Conservation (phyloP, 1,140 invertebrate species). For the Caenorhabditis inopinata region DNA sequence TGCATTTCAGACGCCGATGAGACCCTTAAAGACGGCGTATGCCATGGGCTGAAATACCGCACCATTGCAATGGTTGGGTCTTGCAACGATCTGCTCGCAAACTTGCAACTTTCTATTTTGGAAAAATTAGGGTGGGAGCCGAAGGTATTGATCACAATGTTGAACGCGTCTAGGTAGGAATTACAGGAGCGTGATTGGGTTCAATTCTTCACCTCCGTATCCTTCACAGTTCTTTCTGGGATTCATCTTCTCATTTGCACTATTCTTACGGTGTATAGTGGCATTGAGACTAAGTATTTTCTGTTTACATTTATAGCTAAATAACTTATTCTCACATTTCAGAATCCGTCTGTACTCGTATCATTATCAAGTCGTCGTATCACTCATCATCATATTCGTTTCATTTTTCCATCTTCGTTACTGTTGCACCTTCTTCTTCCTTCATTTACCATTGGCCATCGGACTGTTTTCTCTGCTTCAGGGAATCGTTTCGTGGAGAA, state of each 20-base stretch:
- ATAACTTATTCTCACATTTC: neutral
- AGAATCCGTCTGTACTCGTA: slow-evolving; percentile 39
- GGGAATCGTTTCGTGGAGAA: slow-evolving; percentile 29
- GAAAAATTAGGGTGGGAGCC: slow-evolving; percentile 34
- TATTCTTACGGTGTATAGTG: slow-evolving; percentile 35
- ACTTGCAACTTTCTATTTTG: slow-evolving; percentile 25
- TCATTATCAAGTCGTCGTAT: slow-evolving; percentile 29
- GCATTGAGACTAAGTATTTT: slow-evolving; percentile 34
- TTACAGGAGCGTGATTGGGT: slow-evolving; percentile 34
- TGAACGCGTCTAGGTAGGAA: too few species aligned
- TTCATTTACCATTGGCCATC: slow-evolving; percentile 16
- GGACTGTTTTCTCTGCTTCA: slow-evolving; percentile 20
- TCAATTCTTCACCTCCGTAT: slow-evolving; percentile 23
- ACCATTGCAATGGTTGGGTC: slow-evolving; percentile 34
- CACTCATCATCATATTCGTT: neutral
- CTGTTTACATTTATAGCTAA: neutral
- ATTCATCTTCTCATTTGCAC: slow-evolving; percentile 15
- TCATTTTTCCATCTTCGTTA: slow-evolving; percentile 35
- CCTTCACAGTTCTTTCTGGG: neutral
- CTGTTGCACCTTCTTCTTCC: slow-evolving; percentile 35
- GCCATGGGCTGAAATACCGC: slow-evolving; percentile 34
- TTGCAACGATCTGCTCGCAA: slow-evolving; percentile 25
- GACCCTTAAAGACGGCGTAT: slow-evolving; percentile 9
- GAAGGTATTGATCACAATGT: slow-evolving; percentile 16
- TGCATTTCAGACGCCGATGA: slow-evolving; percentile 11